Evolutionary conservation across 23 tunicate species (phyloP), one percentile per base, ranked within the genome.

Genomic region (Halocynthia aurantium): DNA sequence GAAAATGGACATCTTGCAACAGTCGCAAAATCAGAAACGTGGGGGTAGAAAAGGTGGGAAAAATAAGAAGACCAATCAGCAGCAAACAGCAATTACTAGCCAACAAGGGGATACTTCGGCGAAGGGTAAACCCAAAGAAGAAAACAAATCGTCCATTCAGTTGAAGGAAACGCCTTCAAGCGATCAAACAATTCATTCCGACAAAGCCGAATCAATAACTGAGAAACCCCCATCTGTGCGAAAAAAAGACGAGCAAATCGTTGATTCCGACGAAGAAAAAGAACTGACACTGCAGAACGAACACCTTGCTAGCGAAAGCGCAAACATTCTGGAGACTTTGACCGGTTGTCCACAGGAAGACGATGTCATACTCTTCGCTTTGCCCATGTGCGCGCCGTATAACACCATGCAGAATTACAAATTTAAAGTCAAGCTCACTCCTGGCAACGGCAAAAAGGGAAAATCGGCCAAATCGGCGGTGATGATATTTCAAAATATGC

Each of bases 391-490:
- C 60, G 99, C 95, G 2, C 99, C 99, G 1, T 88, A 84, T 77
- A 87, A 73, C 74, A 72, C 94, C 50, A 84, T 94, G 94, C 86
- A 84, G 54, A 84, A 88, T 58, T 94, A 84, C 70, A 94, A 94
- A 94, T 94, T 87, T 69, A 87, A 94, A 80, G 93, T 94, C 6
- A 94, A 94, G 72, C 62, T 94, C 60, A 88, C 93, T 31, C 98
- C 98, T 8, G 98, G 94, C 9, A 82, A 76, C 49, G 84, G 85
- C n/a, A 94, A 94, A 65, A 94, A 94, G 62, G 98, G 98, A 61
- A 94, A 94, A 94, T 85, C 83, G 31, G 86, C 90, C 11, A 91
- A 91, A 53, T 71, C 84, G 51, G 97, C 97, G 10, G n/a, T 91
- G 70, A 64, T 54, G 40, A 78, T 91, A 84, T 91, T 91, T 72